Base-by-base conservation (phyloP, 2,797 vertebrate species). In the Hydrocynus forskahlii region DNA sequence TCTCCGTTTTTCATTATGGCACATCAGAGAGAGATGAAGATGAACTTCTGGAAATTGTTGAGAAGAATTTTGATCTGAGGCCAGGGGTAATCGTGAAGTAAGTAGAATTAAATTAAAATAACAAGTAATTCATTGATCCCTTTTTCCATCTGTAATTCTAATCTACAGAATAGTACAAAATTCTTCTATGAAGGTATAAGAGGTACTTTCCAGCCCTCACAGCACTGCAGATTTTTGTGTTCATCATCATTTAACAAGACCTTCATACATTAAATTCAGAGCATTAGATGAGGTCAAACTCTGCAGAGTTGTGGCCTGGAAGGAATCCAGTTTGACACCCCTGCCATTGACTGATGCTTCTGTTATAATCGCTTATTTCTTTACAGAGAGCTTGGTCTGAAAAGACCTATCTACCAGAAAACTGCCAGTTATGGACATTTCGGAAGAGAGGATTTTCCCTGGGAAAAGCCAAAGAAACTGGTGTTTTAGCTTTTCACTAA, bases 31-130 rank as follows among this genome's bases (percentile, higher is more conserved):
- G 94, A 92, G 97, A 94, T 0, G 97, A 98, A 93, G 92, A 90
- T 79, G 97, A 98, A 87, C 92, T 98, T 85, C 89, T 98, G 89
- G 95, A 97, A 50, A 96, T 98, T 0, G 97, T 99, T 82, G 96
- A 92, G 90, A 97, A 96, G 90, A 99, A 98, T 89, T 98, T 99
- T 21, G 97, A 98, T 88, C 97, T 99, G 52, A 96, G 97, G 57
- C 97, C 97, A 0, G 97, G 97, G 86, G 96, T 98, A 74, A 97
- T 98, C 45, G 97, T 99, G 93, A 98, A 96, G 97, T 98, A 96
- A 93, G 35, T 35, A 35, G 35, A 35, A 35, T 4, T 35, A 35
- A 35, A 35, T 35, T 35, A 35, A 35, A 35, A 4, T 5, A 35
- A 35, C 2, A 35, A 35, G 35, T 2, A 2, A 35, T 35, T 35